Evolutionary conservation across 1,140 invertebrate genomes (phyloP).

Genomic region (Mycetomoellerius zeteki): DNA sequence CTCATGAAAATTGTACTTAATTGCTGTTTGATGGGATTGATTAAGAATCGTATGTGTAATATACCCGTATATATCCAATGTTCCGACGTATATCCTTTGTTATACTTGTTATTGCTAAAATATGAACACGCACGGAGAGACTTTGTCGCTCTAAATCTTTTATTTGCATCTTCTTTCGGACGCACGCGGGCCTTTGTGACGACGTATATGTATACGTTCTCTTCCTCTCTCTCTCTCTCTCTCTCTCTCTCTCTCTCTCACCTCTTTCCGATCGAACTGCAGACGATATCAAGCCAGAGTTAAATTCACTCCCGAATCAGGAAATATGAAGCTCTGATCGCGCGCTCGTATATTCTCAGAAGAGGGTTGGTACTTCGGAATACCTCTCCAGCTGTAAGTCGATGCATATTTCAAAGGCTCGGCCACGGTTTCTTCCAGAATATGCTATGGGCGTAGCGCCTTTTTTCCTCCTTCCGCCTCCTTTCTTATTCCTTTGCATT

Average conservation of each 20-base stretch:
- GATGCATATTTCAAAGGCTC: constrained; percentile 78
- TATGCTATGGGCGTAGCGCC: constrained; percentile 74
- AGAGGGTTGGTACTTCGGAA: constrained; percentile 70
- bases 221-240: neutral
- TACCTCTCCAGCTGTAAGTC: constrained; percentile 74
- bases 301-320: constrained; percentile 79
- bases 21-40: neutral
- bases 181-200: constrained; percentile 36
- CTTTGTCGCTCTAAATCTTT: constrained; percentile 39
- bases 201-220: neutral
- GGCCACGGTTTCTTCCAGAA: constrained; percentile 77
- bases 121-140: constrained; percentile 1
- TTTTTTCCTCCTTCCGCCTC: constrained; percentile 19
- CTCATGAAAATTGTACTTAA: neutral
- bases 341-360: constrained; percentile 71
- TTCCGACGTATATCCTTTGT: neutral
- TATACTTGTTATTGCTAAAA: constrained; percentile 3
- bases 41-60: neutral
- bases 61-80: neutral
- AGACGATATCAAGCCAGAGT: constrained; percentile 69
- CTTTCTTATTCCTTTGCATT: constrained; percentile 72
- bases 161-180: constrained; percentile 32
- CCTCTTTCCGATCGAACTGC: neutral
- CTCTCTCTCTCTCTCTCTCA: constrained; percentile 15
- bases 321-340: constrained; percentile 78